Conservation (phyloP, 1,140 invertebrate species). For the Drosophila athabasca region DNA sequence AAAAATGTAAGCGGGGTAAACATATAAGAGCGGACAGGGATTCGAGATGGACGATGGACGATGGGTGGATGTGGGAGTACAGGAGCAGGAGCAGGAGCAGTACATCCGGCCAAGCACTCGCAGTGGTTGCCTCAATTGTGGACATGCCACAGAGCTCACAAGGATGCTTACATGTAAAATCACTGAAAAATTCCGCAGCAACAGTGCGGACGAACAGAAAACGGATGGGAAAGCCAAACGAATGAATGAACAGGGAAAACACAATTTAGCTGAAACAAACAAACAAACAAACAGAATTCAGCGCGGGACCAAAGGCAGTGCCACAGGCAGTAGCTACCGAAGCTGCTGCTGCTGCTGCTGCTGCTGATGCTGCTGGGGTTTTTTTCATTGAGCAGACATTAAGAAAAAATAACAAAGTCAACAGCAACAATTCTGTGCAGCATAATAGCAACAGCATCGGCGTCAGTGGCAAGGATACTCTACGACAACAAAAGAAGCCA, state of each 20-base stretch:
- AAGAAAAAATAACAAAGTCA: constrained; percentile 82
- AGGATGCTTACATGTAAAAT: constrained; percentile 82
- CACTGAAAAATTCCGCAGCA: constrained; percentile 71
- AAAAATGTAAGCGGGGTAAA: constrained; percentile 52
- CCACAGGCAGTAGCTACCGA: constrained; percentile 27
- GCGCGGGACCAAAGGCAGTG: constrained; percentile 69
- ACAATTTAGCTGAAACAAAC: constrained; percentile 80
- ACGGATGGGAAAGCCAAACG: constrained; percentile 53
- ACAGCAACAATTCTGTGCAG: constrained; percentile 62
- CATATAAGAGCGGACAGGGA: constrained; percentile 58
- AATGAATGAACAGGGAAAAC: constrained; percentile 82
- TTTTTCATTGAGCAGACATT: constrained; percentile 80
- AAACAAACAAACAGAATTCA: constrained; percentile 66
- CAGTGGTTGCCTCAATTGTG: constrained; percentile 70
- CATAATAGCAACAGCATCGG: constrained; percentile 74
- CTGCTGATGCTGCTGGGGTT: neutral
- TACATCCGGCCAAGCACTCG: constrained; percentile 32
- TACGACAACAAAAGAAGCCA: constrained; percentile 78
- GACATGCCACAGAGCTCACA: constrained; percentile 77
- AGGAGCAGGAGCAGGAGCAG: constrained; percentile 7
- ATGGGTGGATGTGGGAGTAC: neutral
- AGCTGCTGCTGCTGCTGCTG: neutral
- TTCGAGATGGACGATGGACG: constrained; percentile 40
- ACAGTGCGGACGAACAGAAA: constrained; percentile 5
- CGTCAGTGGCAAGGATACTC: constrained; percentile 76